These are phyloP conservation scores for Electrona antarctica DNA, from an alignment of 2,113 vertebrate genomes.

Conservation along the genomic window DNA sequence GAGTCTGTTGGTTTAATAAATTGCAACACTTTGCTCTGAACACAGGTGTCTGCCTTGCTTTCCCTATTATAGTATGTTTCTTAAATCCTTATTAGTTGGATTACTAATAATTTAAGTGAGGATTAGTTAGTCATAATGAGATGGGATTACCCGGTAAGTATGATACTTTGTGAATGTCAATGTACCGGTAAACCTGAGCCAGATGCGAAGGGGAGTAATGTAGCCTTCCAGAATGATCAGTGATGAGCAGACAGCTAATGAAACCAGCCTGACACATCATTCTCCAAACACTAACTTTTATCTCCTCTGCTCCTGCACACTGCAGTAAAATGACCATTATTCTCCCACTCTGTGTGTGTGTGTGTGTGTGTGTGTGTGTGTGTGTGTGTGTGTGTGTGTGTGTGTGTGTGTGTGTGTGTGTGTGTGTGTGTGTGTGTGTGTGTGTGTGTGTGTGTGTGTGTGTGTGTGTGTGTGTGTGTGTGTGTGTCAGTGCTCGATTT, in stretches of 20 bases:
- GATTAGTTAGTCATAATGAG: conserved; percentile 43
- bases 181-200: conserved; percentile 51
- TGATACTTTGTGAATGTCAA: conserved; percentile 52
- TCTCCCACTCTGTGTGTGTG: conserved; percentile 48
- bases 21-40: too few species aligned
- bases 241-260: conserved; percentile 69
- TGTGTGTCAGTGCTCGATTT: background rate
- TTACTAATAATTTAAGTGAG: conserved; percentile 38
- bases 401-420: background rate
- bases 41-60: conserved; percentile 19
- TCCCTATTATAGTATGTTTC: conserved; percentile 24
- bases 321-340: conserved; percentile 73
- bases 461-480: background rate
- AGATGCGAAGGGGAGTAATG: conserved; percentile 52
- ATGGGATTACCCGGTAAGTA: conserved; percentile 51
- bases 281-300: conserved; percentile 75
- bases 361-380: conserved; percentile 6
- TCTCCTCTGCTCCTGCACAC: conserved; percentile 70
- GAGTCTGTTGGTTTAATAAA: too few species aligned
- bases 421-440: background rate
- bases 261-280: conserved; percentile 72
- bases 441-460: background rate
- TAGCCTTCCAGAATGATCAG: conserved; percentile 47
- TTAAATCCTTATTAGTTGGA: conserved; percentile 50
- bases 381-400: background rate